Base-by-base conservation (phyloP, 2,797 vertebrate genomes). In the Malurus leucopterus region DNA sequence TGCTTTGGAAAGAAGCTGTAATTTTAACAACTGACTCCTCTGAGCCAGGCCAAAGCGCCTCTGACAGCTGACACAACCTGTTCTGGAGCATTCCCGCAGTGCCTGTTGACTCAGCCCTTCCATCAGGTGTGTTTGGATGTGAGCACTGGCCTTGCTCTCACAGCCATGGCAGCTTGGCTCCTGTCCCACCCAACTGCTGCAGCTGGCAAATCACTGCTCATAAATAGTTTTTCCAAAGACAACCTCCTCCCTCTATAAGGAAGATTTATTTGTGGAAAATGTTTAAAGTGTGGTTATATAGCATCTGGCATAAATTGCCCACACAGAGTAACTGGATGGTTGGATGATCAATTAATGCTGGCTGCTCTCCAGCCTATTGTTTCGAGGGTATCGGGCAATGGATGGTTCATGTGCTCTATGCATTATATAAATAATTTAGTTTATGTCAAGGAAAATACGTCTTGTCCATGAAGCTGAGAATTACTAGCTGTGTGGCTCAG, bases 211-310 rank as follows among this genome's bases (percentile, higher is more conserved):
- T 73, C 74, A 54, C 86, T 47, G 46, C 2, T 2, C 65, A 34
- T 75, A 63, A 67, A 88, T 11, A 84, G 64, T 62, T 86, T 54
- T 79, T 62, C 77, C 54, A 76, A 84, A 90, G 88, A 73, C 77
- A 91, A 64, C 32, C 1, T 1, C 36, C 71, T 76, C 64, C 59
- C 54, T 91, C 71, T 71, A 8, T 36, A 41, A 47, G 76, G 38
- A 57, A 87, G 76, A 93, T 88, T 89, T 93, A 84, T 88, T 89
- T 88, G 77, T 91, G 89, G 87, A 93, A 91, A 93, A 84, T 54
- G 32, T 73, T 93, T 93, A 14, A 61, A 71, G 83, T 68, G 89
- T 73, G 83, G 34, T 89, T 92, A 76, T 88, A 76, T 62, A 79
- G 71, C 50, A 82, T 75, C 73, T 93, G 85, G 80, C 89, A 91